These are phyloP conservation scores for Neofelis nebulosa DNA, from an alignment of 2,113 vertebrate genomes.

Conservation along the genomic window DNA sequence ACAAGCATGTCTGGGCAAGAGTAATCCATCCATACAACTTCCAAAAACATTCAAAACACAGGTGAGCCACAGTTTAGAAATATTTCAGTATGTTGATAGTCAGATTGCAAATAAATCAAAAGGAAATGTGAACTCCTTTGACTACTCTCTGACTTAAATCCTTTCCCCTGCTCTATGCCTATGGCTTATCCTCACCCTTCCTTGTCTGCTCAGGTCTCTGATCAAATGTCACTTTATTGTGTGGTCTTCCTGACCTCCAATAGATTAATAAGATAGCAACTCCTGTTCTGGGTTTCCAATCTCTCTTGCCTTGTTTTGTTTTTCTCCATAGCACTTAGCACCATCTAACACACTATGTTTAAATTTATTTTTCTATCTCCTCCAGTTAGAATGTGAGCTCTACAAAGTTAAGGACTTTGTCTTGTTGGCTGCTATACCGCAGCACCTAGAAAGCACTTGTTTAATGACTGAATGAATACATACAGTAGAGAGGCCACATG, in stretches of 20 bases:
- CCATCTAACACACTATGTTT: neutral
- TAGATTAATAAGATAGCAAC: neutral
- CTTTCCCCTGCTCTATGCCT: neutral
- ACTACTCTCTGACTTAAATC: neutral
- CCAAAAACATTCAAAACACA: constrained; percentile 29
- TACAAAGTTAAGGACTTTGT: neutral
- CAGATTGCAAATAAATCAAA: constrained; percentile 15
- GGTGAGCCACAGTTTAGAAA: neutral
- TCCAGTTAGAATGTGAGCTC: neutral
- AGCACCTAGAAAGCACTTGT: neutral
- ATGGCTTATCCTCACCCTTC: neutral
- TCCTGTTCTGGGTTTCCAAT: neutral
- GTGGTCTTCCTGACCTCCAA: neutral
- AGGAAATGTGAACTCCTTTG: constrained; percentile 34
- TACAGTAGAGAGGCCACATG: neutral
- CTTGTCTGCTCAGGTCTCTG: neutral
- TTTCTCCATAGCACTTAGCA: neutral
- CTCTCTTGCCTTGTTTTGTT: constrained; percentile 26
- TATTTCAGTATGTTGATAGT: neutral
- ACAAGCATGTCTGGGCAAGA: constrained; percentile 12
- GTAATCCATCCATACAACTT: neutral
- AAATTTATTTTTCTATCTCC: neutral
- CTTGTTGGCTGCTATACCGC: neutral
- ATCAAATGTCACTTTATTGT: neutral
- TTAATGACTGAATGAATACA: neutral